phyloP scores from a whole-genome alignment of 1,140 invertebrate species.

The Drosophila pachea region DNA sequence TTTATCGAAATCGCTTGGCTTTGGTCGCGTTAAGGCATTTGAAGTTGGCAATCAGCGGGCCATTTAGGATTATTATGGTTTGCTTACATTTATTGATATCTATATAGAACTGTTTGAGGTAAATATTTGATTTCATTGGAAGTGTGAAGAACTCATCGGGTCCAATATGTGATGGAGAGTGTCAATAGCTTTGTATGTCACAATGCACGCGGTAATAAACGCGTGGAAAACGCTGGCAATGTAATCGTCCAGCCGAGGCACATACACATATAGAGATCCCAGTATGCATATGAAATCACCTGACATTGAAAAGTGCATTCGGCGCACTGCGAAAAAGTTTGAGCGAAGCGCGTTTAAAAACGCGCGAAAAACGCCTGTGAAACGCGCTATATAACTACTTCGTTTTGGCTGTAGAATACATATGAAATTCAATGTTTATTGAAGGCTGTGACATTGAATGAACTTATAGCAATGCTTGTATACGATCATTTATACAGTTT shows the following conservation, averaged over 20 bases:
- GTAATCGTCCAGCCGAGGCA: conserved; percentile 6
- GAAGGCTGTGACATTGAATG: conserved; percentile 2
- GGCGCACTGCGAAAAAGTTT: conserved; percentile 10
- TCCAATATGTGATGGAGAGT: too few species aligned
- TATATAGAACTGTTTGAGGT: too few species aligned
- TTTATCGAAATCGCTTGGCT: too few species aligned
- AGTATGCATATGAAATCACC: neutral
- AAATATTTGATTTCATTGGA: too few species aligned
- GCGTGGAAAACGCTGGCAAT: conserved; percentile 6
- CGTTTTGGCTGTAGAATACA: neutral
- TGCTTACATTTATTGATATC: too few species aligned
- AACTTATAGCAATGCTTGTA: too few species aligned
- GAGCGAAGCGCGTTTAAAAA: conserved; percentile 34
- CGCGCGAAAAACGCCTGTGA: conserved; percentile 12
- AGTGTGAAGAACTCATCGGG: too few species aligned
- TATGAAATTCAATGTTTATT: conserved; percentile 4
- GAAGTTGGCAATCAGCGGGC: too few species aligned
- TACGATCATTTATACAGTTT: too few species aligned
- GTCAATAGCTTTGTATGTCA: conserved; percentile 1
- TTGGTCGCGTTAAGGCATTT: too few species aligned
- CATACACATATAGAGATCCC: neutral
- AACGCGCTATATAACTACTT: conserved; percentile 3
- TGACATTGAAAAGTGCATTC: conserved; percentile 28
- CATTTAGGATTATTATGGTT: too few species aligned
- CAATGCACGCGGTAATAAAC: conserved; percentile 6